Evolutionary conservation across 2,888 invertebrate genomes (phyloP), one percentile per base, ranked within the genome.

Genomic region (Endotricha flammealis): DNA sequence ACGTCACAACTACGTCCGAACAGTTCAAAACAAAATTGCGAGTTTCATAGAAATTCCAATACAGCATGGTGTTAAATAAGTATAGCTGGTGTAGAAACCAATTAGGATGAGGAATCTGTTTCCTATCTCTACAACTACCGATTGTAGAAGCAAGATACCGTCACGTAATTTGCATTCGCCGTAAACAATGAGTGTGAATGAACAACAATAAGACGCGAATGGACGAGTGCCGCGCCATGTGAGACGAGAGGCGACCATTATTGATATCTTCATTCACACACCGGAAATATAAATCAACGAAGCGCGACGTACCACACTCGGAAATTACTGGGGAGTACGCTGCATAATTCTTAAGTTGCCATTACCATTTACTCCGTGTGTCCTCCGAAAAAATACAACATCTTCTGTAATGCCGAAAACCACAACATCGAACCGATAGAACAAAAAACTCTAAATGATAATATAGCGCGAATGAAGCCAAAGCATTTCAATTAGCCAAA

Each of bases 211-310:
- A 67, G 61, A 65, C 48, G 23, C 49, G 52, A 42, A 36, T 48
- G 46, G 42, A 42, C 52, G 49, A 49, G 50, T 53, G 49, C 52
- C 63, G 61, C 55, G 57, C 66, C 73, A 67, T 73, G 67, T 67
- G 71, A 69, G 67, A 44, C 51, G 20, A 28, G 28, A 34, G 34
- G 12, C 35, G 67, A 57, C 67, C 73, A 72, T n/a, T n/a, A n/a
- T 75, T 80, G 69, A 77, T 77, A 71, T 71, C 67, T 78, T 71
- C 76, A 79, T 82, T 81, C 79, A 80, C 50, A 50, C 50, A 66
- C 66, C 75, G 83, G 82, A 82, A 70, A 70, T 72, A 78, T 82
- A 80, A 82, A 82, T 80, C 77, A 78, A 63, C 67, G 67, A 60
- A 55, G 59, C 63, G 64, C 64, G 64, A 64, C 69, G 60, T 49